Base-by-base conservation (phyloP, 2,113 vertebrate genomes). In the Hylia prasina region DNA sequence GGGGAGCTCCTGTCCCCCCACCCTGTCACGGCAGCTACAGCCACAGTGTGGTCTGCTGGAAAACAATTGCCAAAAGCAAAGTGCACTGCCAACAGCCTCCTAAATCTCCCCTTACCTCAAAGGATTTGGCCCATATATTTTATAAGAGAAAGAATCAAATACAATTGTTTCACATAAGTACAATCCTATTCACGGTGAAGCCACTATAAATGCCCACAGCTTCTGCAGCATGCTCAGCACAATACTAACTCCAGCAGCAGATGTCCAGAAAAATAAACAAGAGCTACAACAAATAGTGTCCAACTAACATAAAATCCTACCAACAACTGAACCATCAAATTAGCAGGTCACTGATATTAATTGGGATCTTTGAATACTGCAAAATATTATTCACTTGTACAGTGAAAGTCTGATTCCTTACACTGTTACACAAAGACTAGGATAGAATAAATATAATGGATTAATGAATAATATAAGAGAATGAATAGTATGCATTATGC, bases 401-500 rank as follows among this genome's bases (percentile, higher is more conserved):
- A 90, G 90, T 81, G 87, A 80, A 94, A 97, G 27, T 70, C 81
- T 90, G n/a, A 84, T 71, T 89, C 91, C 31, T 85, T 96, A 85
- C 64, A 92, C 54, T 76, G 42, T 54, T 68, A 72, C 53, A 91
- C 61, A 90, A 88, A 96, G 78, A 89, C 44, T 51, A 60, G 44
- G 47, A 79, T 25, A 82, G 75, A 96, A 93, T 82, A 94, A 95
- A 91, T 84, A 89, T 40, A 96, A 93, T 90, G 90, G 78, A 91
- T 85, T 95, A 93, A 95, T 90, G 71, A 96, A 83, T 72, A 93
- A 72, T 80, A 90, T 37, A 70, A 93, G 61, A 95, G 68, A 42
- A 94, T 94, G 48, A 97, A 93, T 77, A 92, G 70, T 48, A 28
- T 72, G 42, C 39, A 94, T 80, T 97, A 81, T 87, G 56, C 53